Evolutionary conservation across 2,113 vertebrate species (phyloP), one percentile per base, ranked within the genome.

Genomic region (Eulemur rufifrons): DNA sequence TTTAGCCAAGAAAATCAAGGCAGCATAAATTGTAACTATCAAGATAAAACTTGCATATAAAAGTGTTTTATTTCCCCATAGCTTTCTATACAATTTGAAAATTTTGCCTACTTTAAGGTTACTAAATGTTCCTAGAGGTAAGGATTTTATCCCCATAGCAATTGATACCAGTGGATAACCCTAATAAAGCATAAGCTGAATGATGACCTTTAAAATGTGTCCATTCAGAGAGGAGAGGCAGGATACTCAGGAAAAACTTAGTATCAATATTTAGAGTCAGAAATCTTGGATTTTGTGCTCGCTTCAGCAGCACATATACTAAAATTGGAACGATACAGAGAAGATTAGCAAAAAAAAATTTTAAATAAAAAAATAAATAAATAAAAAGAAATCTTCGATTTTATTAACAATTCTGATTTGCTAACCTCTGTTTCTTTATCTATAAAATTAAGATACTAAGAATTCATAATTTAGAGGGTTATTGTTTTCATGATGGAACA

Each of bases 1-100:
- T 83, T 93, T 80, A 66, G 73, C 82, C 68, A 95, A 96, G 0
- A 45, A 98, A 74, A 97, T 18, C 37, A 66, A 97, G 64, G 39
- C 56, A 83, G 69, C 32, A 74, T 34, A 93, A 94, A 94, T 82
- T 82, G 5, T 18, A 73, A 94, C 34, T 50, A 94, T 83, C 85
- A 96, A 96, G 47, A 91, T 68, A 69, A 78, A 82, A 97, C 71
- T 47, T 94, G 32, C 50, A 89, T 92, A 91, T 85, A 37, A 86
- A 84, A 87, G 42, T 78, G 66, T 71, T 91, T 90, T 47, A 81
- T 69, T 83, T 96, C 91, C 52, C 76, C 27, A 6, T 15, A 68
- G 87, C 23, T 97, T 95, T 95, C 50, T 90, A 91, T 14, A 90
- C 3, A 69, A 86, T 84, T 97, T 47, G 66, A 84, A 96, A 82